Percentiles rank a stretch among this genome's conserved stretches.
Evolutionary conservation across 2,113 vertebrate species (phyloP).

Genomic region (Hippocampus comes): DNA sequence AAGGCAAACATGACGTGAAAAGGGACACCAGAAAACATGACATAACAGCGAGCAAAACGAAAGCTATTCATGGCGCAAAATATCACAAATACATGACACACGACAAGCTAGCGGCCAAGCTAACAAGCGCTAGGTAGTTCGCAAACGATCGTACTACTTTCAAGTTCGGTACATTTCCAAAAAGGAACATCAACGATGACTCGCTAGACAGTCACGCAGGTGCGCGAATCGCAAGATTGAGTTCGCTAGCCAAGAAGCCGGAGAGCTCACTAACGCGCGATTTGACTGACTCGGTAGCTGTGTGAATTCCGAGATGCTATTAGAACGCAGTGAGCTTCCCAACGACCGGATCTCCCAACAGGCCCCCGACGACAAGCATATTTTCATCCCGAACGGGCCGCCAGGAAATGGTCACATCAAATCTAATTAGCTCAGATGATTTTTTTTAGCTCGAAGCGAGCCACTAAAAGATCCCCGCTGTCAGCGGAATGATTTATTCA

Average conservation of each 20-base stretch:
- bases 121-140: no score
- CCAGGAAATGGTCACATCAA: constrained; percentile 41
- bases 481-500: constrained; percentile 54
- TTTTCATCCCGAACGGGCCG: constrained; percentile 38
- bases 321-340: neutral
- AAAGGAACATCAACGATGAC: no score
- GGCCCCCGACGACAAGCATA: constrained; percentile 27
- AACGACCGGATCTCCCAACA: neutral
- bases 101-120: no score
- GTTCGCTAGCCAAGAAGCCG: neutral
- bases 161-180: no score
- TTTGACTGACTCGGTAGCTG: neutral
- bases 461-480: constrained; percentile 42
- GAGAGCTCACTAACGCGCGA: neutral
- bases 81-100: no score
- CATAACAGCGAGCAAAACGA: no score
- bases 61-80: no score
- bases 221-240: neutral
- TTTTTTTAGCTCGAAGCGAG: constrained; percentile 35
- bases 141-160: no score
- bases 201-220: no score
- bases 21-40: no score
- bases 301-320: neutral
- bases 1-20: no score
- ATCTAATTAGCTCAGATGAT: constrained; percentile 43